Evolutionary conservation across 2,797 vertebrate species (phyloP).

Genomic region (Oceanodroma leucorhoa): DNA sequence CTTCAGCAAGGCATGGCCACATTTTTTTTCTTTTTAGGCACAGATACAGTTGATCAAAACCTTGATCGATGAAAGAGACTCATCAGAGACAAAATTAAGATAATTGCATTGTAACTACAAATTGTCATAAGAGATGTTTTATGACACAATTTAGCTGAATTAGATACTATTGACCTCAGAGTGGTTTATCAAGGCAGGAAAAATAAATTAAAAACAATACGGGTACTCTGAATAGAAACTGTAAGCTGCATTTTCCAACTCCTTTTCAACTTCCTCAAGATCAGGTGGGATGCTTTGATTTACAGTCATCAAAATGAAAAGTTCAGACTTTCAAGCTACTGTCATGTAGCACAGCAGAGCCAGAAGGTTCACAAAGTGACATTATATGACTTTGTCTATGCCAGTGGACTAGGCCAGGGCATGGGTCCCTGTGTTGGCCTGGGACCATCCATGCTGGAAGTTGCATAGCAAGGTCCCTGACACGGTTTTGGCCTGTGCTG

Average conservation of each 20-base stretch:
- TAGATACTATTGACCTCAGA: conserved; percentile 28
- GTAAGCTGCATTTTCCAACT: neutral
- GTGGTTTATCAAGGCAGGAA: neutral
- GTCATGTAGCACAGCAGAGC: neutral
- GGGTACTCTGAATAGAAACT: neutral
- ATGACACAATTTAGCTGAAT: conserved; percentile 4
- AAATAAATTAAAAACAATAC: neutral
- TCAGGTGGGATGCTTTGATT: neutral
- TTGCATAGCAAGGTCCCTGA: neutral
- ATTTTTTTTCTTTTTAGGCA: neutral
- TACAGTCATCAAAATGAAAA: neutral
- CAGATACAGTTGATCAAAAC: neutral
- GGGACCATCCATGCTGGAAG: neutral
- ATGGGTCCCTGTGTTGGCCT: neutral
- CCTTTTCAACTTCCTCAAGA: neutral
- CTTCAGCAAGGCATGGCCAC: neutral
- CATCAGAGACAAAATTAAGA: conserved; percentile 35
- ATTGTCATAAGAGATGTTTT: conserved; percentile 10
- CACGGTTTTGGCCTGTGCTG: neutral
- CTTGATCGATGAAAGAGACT: neutral
- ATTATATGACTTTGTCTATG: neutral
- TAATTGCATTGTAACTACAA: conserved; percentile 36
- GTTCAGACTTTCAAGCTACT: neutral
- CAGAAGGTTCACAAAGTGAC: neutral
- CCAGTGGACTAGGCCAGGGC: neutral